Conservation (phyloP, 2,888 invertebrate species). For the Cephus pulcher region DNA sequence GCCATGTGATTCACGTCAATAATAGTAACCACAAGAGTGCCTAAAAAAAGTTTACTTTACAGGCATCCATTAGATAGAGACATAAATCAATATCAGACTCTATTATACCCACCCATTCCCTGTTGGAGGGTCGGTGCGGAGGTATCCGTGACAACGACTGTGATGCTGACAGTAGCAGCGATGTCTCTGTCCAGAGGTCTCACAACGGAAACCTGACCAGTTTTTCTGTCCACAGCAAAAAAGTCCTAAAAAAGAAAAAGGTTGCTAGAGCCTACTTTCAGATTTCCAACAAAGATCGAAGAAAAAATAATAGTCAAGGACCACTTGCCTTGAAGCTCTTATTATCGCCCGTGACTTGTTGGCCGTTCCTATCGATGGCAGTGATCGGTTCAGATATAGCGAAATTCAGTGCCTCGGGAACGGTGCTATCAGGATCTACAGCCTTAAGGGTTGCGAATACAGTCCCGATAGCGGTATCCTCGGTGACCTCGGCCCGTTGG, state of each 20-base stretch:
- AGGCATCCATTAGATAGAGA: background rate
- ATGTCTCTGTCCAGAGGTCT: constrained; percentile 74
- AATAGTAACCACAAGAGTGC: constrained; percentile 73
- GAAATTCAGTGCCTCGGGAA: constrained; percentile 76
- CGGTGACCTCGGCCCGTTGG: constrained; percentile 83
- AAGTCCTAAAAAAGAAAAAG: constrained; percentile 69
- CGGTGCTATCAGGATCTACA: constrained; percentile 82
- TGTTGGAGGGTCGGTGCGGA: constrained; percentile 83
- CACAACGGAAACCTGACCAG: constrained; percentile 75
- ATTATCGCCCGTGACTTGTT: constrained; percentile 70
- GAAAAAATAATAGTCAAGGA: background rate
- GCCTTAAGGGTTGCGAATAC: constrained; percentile 80
- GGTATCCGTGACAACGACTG: constrained; percentile 84
- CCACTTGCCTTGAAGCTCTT: constrained; percentile 61
- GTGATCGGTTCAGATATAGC: constrained; percentile 78
- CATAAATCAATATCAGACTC: background rate
- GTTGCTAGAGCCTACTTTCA: background rate
- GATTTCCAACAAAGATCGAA: background rate
- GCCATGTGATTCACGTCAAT: constrained; percentile 72
- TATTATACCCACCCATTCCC: constrained; percentile 73
- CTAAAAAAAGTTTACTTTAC: constrained; percentile 57
- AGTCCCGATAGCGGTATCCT: constrained; percentile 80
- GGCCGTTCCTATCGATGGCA: constrained; percentile 86
- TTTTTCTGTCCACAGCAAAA: constrained; percentile 74
- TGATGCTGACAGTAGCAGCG: constrained; percentile 82